phyloP scores from a whole-genome alignment of 53 echinoderm and acorn worm species.

The Apostichopus leukothele region DNA sequence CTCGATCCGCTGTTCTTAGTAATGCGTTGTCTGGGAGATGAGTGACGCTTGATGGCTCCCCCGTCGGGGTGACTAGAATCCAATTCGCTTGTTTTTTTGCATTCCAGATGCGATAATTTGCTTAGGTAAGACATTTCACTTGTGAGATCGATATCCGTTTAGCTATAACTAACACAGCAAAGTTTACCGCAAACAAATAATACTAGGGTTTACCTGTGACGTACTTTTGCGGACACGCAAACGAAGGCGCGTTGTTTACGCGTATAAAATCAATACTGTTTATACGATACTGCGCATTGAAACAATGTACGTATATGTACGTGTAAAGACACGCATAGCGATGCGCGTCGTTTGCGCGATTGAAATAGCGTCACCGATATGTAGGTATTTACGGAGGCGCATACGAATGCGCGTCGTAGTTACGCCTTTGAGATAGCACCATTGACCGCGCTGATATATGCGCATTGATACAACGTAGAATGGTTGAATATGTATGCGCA shows the following conservation, averaged over 20 bases:
- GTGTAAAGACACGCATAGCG: too few species aligned
- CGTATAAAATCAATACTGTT: not conserved
- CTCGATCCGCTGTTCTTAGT: not conserved
- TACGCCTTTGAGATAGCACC: too few species aligned
- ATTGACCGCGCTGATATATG: too few species aligned
- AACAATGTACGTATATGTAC: too few species aligned
- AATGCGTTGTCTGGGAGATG: not conserved
- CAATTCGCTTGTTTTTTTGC: not conserved
- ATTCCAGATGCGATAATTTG: not conserved
- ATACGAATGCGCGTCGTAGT: too few species aligned
- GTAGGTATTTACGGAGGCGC: too few species aligned
- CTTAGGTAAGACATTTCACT: not conserved
- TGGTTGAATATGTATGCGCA: too few species aligned
- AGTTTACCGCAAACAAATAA: not conserved
- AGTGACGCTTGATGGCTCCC: conserved; percentile 1
- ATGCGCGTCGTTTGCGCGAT: too few species aligned
- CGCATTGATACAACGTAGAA: too few species aligned
- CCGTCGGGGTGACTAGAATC: not conserved
- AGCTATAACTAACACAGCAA: not conserved
- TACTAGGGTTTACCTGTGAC: not conserved
- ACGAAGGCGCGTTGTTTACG: not conserved
- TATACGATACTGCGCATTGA: too few species aligned
- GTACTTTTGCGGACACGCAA: not conserved
- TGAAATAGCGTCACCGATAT: too few species aligned
- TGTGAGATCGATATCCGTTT: not conserved